Conservation (phyloP, 2,888 invertebrate species). For the Andrena dorsata region DNA sequence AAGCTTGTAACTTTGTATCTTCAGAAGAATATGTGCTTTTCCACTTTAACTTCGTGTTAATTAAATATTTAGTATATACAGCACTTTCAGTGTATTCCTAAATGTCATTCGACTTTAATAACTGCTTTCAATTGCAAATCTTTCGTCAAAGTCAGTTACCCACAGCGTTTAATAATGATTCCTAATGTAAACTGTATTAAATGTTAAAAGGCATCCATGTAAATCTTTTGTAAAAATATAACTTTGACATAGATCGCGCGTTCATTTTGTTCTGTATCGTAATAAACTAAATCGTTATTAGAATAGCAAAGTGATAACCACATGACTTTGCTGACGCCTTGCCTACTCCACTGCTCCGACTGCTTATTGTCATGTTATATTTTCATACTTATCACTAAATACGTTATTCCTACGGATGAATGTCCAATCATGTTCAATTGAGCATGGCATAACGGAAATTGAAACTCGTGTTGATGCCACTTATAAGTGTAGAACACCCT, state of each 20-base stretch:
- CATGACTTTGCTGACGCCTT: slow-evolving; percentile 6
- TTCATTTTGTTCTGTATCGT: slow-evolving; percentile 18
- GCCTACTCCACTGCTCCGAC: slow-evolving; percentile 7
- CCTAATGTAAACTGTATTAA: slow-evolving; percentile 8
- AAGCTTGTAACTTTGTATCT: slow-evolving; percentile 9
- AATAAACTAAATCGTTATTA: slow-evolving; percentile 38
- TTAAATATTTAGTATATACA: slow-evolving; percentile 22
- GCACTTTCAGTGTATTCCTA: slow-evolving; percentile 1
- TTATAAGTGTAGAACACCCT: slow-evolving; percentile 82
- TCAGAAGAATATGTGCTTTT: slow-evolving; percentile 10
- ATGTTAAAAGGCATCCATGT: slow-evolving; percentile 41
- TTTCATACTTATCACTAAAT: slow-evolving; percentile 38
- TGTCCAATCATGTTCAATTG: slow-evolving; percentile 48
- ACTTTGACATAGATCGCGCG: slow-evolving; percentile 18
- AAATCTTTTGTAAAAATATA: slow-evolving; percentile 49
- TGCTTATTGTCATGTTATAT: slow-evolving; percentile 57
- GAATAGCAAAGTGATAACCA: slow-evolving; percentile 17
- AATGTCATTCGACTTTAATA: not conserved
- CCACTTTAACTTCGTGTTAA: not conserved
- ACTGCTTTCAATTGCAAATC: not conserved
- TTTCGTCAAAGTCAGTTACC: not conserved
- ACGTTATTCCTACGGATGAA: slow-evolving; percentile 33
- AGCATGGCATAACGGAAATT: slow-evolving; percentile 49
- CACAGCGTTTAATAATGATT: slow-evolving; percentile 21
- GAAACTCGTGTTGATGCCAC: slow-evolving; percentile 31